phyloP scores from a whole-genome alignment of 2,888 invertebrate genomes.

The Diarsia rubi region DNA sequence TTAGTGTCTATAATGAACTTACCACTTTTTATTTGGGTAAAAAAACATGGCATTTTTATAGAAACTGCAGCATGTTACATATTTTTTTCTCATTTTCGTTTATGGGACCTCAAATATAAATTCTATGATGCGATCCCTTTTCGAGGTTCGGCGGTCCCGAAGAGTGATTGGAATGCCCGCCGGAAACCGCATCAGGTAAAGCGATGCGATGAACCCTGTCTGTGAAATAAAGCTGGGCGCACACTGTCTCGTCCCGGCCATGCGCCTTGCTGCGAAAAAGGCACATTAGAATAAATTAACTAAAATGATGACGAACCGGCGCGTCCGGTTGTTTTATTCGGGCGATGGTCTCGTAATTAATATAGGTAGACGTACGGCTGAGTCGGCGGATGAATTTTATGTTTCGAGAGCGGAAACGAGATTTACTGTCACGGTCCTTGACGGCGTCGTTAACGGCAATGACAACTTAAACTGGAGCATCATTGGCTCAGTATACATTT shows the following conservation, averaged over 20 bases:
- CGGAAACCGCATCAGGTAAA: constrained; percentile 87
- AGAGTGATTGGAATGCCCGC: constrained; percentile 80
- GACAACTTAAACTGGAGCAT: constrained; percentile 63
- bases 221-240: constrained; percentile 62
- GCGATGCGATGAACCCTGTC: constrained; percentile 74
- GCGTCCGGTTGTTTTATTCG: constrained; percentile 77
- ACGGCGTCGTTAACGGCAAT: constrained; percentile 57
- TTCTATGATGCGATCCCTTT: constrained; percentile 60
- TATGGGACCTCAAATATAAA: constrained; percentile 42
- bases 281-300: constrained; percentile 79
- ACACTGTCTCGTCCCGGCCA: constrained; percentile 63
- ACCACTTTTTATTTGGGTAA: constrained; percentile 40
- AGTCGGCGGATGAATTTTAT: constrained; percentile 68
- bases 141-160: constrained; percentile 61
- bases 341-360: constrained; percentile 74
- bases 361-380: constrained; percentile 65
- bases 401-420: constrained; percentile 71
- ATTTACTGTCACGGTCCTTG: constrained; percentile 65
- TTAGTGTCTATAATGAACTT: constrained; percentile 69
- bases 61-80: constrained; percentile 2
- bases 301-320: constrained; percentile 75
- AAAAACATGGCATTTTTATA: constrained; percentile 17
- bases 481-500: constrained; percentile 69
- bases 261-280: constrained; percentile 74
- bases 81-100: constrained; percentile 30